Conservation (phyloP, 2,888 invertebrate genomes). For the Ophion ellenae region DNA sequence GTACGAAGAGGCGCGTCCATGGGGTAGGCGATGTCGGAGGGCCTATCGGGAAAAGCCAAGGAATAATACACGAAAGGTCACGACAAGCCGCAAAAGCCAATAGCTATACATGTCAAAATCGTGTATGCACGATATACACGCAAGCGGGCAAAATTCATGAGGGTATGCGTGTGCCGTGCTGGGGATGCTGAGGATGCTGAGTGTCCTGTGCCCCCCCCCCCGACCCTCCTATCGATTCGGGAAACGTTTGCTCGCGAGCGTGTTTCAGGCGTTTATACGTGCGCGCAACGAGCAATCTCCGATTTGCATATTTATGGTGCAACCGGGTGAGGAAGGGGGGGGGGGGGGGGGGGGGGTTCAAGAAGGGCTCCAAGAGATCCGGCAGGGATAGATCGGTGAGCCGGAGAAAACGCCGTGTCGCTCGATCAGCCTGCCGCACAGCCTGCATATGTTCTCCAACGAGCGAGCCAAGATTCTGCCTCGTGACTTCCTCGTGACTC, state of each 20-base stretch:
- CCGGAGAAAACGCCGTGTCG: constrained; percentile 62
- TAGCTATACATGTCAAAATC: constrained; percentile 69
- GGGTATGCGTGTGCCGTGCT: too few relatives aligned
- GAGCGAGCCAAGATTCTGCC: background rate
- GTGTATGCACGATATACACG: background rate
- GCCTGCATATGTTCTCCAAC: constrained; percentile 27
- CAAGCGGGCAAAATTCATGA: background rate
- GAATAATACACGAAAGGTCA: constrained; percentile 60
- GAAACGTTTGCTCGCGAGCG: constrained; percentile 63
- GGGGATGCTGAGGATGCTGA: background rate
- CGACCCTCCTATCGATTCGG: constrained; percentile 67
- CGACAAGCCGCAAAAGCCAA: constrained; percentile 31
- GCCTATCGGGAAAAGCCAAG: constrained; percentile 26
- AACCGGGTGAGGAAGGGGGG: constrained; percentile 22
- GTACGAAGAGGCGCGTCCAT: background rate
- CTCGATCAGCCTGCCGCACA: constrained; percentile 41
- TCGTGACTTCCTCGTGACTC: constrained; percentile 12
- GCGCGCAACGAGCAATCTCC: constrained; percentile 73
- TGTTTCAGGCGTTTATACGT: constrained; percentile 63
- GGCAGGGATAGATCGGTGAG: constrained; percentile 52
- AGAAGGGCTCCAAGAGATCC: constrained; percentile 49
- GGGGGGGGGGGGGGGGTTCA: constrained; percentile 13
- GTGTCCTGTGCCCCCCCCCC: constrained; percentile 59
- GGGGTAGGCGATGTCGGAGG: too few relatives aligned
- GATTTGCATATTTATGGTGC: constrained; percentile 81